Evolutionary conservation across 2,113 vertebrate species (phyloP), one percentile per base, ranked within the genome.

Genomic region (Urocynchramus pylzowi): DNA sequence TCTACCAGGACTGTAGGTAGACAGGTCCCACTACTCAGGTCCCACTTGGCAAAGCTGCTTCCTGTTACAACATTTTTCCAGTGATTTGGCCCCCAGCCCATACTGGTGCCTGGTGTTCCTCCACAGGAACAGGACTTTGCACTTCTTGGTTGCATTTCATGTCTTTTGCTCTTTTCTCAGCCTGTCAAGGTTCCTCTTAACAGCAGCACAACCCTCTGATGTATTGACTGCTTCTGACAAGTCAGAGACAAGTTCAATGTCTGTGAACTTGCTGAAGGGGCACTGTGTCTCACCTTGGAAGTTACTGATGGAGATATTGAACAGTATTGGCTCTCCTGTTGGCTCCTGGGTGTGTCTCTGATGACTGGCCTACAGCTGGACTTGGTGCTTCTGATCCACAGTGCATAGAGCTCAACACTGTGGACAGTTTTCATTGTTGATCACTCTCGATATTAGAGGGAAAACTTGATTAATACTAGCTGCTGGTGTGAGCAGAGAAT

Each of bases 181-280:
- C 20, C 53, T 87, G 26, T 71, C 11, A 19, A 28, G 15, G 6
- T 76, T 53, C 47, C 20, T 84, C 30, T 56, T 41, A 47, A 31
- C 15, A 68, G 39, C 49, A 69, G 21, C 28, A 30, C 16, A 50
- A 6, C 7, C 10, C 20, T 87, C 13, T 81, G 35, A 30, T 67
- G 28, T 53, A 15, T 59, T 0, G 1, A 28, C 45, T 52, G 0
- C 22, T 21, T 37, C 39, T 64, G 53, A n/a, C n/a, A n/a, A n/a
- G n/a, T n/a, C n/a, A n/a, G n/a, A n/a, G n/a, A n/a, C n/a, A n/a
- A n/a, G n/a, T n/a, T n/a, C 8, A 2, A 52, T 54, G 16, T 67
- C n/a, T 71, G 33, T 54, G 84, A 54, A 47, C 15, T 76, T 68
- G 23, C 49, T 42, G 63, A 64, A 73, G 19, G 13, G 65, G 8